Conservation (phyloP, 2,888 invertebrate genomes). For the Mesochorus sp. region DNA sequence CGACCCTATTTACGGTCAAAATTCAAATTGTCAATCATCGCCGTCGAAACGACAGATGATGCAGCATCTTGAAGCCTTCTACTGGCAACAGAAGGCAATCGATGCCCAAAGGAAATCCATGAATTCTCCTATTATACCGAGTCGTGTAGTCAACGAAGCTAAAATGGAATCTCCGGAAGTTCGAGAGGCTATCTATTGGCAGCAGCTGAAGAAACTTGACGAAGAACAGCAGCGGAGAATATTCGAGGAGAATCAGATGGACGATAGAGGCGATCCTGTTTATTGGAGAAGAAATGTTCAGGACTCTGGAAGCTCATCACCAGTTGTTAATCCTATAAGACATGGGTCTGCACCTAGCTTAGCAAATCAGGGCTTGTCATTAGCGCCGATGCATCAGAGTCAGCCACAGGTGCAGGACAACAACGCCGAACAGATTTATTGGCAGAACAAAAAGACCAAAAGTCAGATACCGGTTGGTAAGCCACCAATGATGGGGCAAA, state of each 20-base stretch:
- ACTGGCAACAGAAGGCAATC: slow-evolving; percentile 79
- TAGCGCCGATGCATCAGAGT: slow-evolving; percentile 19
- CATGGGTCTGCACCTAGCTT: slow-evolving; percentile 68
- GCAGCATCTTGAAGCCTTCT: slow-evolving; percentile 77
- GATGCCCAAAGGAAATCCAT: slow-evolving; percentile 72
- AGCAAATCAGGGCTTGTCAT: slow-evolving; percentile 61
- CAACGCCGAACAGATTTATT: slow-evolving; percentile 65
- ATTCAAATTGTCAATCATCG: slow-evolving; percentile 67
- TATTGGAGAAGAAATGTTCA: slow-evolving; percentile 63
- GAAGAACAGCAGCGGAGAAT: slow-evolving; percentile 83
- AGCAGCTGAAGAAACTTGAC: slow-evolving; percentile 86
- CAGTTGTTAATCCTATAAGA: slow-evolving; percentile 52
- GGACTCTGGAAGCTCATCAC: slow-evolving; percentile 39
- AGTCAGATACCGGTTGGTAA: slow-evolving; percentile 69
- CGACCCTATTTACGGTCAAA: slow-evolving; percentile 66
- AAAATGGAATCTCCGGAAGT: slow-evolving; percentile 73
- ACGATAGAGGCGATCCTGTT: slow-evolving; percentile 57
- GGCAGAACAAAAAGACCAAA: slow-evolving; percentile 67
- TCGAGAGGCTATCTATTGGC: slow-evolving; percentile 87
- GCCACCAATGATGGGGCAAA: slow-evolving; percentile 74
- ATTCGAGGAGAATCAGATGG: slow-evolving; percentile 72
- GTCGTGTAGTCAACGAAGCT: not conserved
- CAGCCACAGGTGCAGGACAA: slow-evolving; percentile 46
- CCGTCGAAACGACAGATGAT: slow-evolving; percentile 77
- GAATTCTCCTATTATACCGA: slow-evolving; percentile 52